Conservation (phyloP, 1,140 invertebrate genomes). For the Drosophila pachea region DNA sequence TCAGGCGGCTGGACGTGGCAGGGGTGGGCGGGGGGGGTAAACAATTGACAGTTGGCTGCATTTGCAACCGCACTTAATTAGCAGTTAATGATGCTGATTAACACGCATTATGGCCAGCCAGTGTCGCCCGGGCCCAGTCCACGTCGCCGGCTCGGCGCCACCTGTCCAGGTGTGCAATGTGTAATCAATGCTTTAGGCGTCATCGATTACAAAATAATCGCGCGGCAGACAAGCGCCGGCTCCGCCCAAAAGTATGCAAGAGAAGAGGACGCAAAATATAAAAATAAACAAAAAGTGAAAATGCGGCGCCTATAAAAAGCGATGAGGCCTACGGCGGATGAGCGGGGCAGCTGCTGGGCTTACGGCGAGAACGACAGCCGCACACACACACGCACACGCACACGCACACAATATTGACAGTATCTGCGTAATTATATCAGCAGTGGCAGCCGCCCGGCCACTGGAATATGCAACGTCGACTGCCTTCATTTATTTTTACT, state of each 20-base stretch:
- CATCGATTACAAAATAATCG: conserved; percentile 71
- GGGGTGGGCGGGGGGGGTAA: conserved; percentile 25
- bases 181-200: conserved; percentile 73
- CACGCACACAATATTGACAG: conserved; percentile 54
- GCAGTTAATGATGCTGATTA: conserved; percentile 77
- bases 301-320: conserved; percentile 36
- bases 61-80: conserved; percentile 75
- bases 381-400: background rate
- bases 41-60: conserved; percentile 75
- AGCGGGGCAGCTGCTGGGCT: background rate
- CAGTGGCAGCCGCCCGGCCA: conserved; percentile 43
- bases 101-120: conserved; percentile 64
- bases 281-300: conserved; percentile 48
- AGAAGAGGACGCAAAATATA: conserved; percentile 42
- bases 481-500: conserved; percentile 78
- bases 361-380: conserved; percentile 13
- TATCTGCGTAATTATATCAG: conserved; percentile 75
- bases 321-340: conserved; percentile 20
- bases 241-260: conserved; percentile 66
- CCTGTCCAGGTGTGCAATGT: conserved; percentile 48
- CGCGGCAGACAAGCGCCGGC: conserved; percentile 16
- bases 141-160: background rate
- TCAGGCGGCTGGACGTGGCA: background rate
- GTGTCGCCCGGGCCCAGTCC: background rate
- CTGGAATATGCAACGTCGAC: conserved; percentile 76